Evolutionary conservation across 2,888 invertebrate species (phyloP), one percentile per base, ranked within the genome.

Genomic region (Xanthia icteritia): DNA sequence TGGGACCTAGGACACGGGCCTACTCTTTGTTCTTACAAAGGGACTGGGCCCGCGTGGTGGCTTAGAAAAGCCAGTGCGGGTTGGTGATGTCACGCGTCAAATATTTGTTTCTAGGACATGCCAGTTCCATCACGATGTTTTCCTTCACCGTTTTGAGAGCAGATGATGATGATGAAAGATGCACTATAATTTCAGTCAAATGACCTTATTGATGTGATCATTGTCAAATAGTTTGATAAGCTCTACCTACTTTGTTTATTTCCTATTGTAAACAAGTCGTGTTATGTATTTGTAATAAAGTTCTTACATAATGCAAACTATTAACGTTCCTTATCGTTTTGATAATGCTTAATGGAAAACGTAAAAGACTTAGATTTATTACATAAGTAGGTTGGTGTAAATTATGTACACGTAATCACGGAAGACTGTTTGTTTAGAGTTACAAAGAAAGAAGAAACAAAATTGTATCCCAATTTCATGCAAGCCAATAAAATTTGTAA

Each of bases 141-240:
- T 45, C 45, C 45, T 45, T 13, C 15, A 15, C 15, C 15, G 15
- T 45, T 15, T 15, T 15, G 15, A 42, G 42, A 42, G 42, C 42
- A 42, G 42, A 9, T 42, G 42, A 39, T 39, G 9, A 11, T 11
- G 42, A 11, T 42, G 42, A 45, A 45, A 15, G 45, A 45, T 45
- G 45, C 5, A 45, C 45, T 45, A 15, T 15, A 13, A 54, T 69
- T 80, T 83, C 23, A 61, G 54, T 48, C 23, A n/a, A 23, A 61
- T 78, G 45, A 78, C 69, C 65, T 65, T 74, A 39, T 45, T 31
- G 15, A 36, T 54, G 39, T 56, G 69, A 65, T 63, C 31, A 70
- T 51, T 61, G 56, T 58, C 56, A 58, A 63, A 20, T 6, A 51
- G 15, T 36, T 54, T 48, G 56, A 77, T 81, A 61, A 77, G 48